Evolutionary conservation across 1,140 invertebrate genomes (phyloP).

Genomic region (Saccostrea glomerata): DNA sequence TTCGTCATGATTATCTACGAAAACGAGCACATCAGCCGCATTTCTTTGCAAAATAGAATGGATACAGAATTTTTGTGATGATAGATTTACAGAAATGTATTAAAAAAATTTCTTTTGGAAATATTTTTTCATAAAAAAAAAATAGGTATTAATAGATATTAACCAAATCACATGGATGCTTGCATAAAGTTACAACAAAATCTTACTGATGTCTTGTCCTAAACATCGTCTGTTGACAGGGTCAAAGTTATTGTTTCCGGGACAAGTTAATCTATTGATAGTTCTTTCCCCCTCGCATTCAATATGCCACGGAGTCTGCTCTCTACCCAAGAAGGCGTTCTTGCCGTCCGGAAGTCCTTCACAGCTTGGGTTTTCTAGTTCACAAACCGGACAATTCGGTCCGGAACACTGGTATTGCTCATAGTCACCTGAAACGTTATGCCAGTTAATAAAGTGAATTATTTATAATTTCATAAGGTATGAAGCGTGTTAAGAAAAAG

Average conservation of each 20-base stretch:
- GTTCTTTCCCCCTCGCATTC: constrained; percentile 62
- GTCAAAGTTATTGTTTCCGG: constrained; percentile 62
- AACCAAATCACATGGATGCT: neutral
- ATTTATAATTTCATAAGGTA: no score
- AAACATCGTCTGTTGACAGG: constrained; percentile 51
- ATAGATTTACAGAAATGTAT: no score
- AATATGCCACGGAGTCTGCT: constrained; percentile 63
- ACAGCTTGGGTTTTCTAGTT: constrained; percentile 64
- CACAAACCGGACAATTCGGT: constrained; percentile 64
- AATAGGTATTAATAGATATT: neutral
- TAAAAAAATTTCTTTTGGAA: neutral
- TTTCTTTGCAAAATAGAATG: neutral
- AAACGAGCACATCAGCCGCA: no score
- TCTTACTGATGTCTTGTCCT: neutral
- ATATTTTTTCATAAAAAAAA: neutral
- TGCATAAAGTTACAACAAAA: neutral
- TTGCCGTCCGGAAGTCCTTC: constrained; percentile 64
- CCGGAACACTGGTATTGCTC: constrained; percentile 62
- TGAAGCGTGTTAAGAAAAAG: no score
- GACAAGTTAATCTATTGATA: constrained; percentile 59
- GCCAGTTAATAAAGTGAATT: no score
- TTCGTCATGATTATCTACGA: no score
- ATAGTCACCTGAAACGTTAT: constrained; percentile 57
- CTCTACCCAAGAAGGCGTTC: constrained; percentile 65
- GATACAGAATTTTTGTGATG: neutral